Conservation (phyloP, 2,113 vertebrate genomes). For the Oxygymnocypris stewartii region DNA sequence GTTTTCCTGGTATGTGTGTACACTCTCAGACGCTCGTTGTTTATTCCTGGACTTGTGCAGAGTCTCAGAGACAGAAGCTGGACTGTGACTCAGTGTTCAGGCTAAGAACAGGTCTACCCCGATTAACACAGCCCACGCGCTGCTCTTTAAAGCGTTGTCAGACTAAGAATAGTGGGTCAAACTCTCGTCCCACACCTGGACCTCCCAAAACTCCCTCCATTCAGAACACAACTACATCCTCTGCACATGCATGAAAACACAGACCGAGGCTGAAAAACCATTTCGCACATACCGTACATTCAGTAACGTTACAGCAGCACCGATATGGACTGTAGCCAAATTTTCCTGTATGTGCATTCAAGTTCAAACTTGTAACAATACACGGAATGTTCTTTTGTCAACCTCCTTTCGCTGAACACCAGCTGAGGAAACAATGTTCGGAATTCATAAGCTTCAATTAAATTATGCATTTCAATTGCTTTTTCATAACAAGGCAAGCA, state of each 20-base stretch:
- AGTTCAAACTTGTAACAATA: conserved; percentile 5
- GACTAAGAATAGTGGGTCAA: conserved; percentile 20
- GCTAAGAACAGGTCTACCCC: conserved; percentile 32
- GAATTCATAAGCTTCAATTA: conserved; percentile 47
- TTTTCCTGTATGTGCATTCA: neutral
- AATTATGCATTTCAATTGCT: neutral
- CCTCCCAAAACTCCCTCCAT: conserved; percentile 4
- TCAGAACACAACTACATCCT: conserved; percentile 16
- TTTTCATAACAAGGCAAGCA: neutral
- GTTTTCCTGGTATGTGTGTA: conserved; percentile 5
- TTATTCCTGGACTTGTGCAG: neutral
- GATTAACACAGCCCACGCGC: conserved; percentile 15
- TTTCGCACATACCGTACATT: neutral
- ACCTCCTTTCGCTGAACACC: neutral
- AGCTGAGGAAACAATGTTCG: conserved; percentile 48
- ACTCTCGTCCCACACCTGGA: conserved; percentile 6
- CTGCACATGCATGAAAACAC: neutral
- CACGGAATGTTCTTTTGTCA: neutral
- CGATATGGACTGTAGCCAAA: neutral
- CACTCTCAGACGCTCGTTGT: neutral
- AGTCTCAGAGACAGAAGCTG: neutral
- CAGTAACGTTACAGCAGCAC: neutral
- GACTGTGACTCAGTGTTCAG: conserved; percentile 8
- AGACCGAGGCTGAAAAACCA: neutral
- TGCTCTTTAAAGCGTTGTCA: conserved; percentile 45